Base-by-base conservation (phyloP, 2,888 invertebrate genomes). In the Pachymerium ferrugineum region DNA sequence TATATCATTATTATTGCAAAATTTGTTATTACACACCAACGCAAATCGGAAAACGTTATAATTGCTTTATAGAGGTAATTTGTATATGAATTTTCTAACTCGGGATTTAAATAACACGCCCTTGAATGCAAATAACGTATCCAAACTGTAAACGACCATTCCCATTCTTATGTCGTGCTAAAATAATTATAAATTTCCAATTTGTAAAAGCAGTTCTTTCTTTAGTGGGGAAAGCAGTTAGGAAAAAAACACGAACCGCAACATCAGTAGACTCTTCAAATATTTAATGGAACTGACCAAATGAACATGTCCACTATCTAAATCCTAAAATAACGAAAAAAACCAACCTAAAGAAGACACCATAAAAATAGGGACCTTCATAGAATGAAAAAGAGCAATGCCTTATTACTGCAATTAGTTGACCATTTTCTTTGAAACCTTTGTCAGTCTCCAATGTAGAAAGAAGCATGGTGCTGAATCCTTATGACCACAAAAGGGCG, bases 341-440 rank as follows among this genome's bases (percentile, higher is more conserved):
- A 38, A n/a, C n/a, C 12, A n/a, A 3, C 38, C 3, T 38, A 5
- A 12, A 16, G 22, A 47, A 16, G 16, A 47, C 5, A 47, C 16
- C 16, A 6, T 3, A 47, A 54, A 54, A 54, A 54, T 8, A 54
- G 4, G 14, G 10, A 54, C n/a, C n/a, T n/a, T n/a, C n/a, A 22
- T 1, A 54, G 25, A 54, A 25, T 54, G 6, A 28, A 25, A 25
- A 25, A 5, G 10, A 54, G 38, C 54, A 54, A 54, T 54, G 28
- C 54, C 54, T 25, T 54, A 54, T 54, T 54, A 54, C 54, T 54
- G 54, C 54, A 54, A 54, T 54, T 54, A 54, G 54, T 54, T 54
- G 54, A 54, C 54, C 54, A 54, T 54, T 54, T 54, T 54, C 54
- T 54, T 54, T 25, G 54, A 54, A 54, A 54, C 25, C 54, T 54